Conservation (phyloP, 2,888 invertebrate genomes). For the Zygogramma bicolorata region DNA sequence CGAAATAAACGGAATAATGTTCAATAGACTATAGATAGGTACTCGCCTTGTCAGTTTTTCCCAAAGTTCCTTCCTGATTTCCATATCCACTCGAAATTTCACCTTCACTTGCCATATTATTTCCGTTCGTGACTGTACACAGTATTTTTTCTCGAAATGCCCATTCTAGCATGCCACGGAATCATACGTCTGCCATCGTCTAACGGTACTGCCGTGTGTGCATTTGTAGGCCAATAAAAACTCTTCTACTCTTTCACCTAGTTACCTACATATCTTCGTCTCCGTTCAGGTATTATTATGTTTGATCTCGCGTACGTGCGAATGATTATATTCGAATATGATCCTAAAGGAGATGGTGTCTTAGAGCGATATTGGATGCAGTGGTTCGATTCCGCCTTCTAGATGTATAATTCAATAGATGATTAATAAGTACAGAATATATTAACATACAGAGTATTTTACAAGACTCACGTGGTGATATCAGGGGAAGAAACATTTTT, state of each 20-base stretch:
- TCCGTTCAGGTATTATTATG: not conserved
- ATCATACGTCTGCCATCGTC: not conserved
- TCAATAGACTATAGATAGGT: not conserved
- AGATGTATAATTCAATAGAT: too few species aligned
- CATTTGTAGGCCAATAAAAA: not conserved
- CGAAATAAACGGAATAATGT: too few species aligned
- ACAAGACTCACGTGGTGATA: too few species aligned
- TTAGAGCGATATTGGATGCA: too few species aligned
- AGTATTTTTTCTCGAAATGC: not conserved
- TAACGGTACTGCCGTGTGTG: conserved; percentile 19
- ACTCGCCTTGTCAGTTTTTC: not conserved
- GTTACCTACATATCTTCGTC: conserved; percentile 1
- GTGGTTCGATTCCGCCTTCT: too few species aligned
- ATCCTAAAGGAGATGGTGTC: too few species aligned
- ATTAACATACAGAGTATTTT: too few species aligned
- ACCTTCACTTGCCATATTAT: not conserved
- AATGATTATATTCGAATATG: too few species aligned
- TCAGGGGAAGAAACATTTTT: too few species aligned
- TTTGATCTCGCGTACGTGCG: too few species aligned
- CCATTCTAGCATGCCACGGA: not conserved
- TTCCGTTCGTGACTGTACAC: not conserved
- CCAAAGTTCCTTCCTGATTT: not conserved
- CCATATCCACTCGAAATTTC: not conserved
- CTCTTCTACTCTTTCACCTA: conserved; percentile 3
- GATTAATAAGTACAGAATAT: too few species aligned